Evolutionary conservation across 2,113 vertebrate genomes (phyloP), one percentile per base, ranked within the genome.

Genomic region (Engystomops pustulosus): DNA sequence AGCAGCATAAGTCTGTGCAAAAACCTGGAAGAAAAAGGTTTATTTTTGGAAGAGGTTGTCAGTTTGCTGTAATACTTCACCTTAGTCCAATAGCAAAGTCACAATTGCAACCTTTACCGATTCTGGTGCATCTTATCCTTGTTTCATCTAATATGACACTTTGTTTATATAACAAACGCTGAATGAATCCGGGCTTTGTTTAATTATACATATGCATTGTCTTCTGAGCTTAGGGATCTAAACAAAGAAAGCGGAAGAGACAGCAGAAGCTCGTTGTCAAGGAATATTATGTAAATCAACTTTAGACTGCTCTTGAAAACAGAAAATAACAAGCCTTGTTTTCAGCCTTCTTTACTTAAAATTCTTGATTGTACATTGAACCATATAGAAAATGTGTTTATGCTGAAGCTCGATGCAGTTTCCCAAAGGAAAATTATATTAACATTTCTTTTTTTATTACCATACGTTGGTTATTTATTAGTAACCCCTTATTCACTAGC

Each of bases 31-130:
- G 32, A 14, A n/a, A 38, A 36, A 10, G 20, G 20, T 77, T 55
- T 20, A 36, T 76, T 65, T 79, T 65, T 79, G 23, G 45, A 27
- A 79, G n/a, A 27, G 55, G 55, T 27, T 17, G 49, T 89, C 58
- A 75, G 85, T 58, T 80, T 38, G 70, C 23, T 76, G 84, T 83
- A 89, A 88, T 91, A 91, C 86, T 83, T 80, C 23, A 27, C 38
- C 20, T 62, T 58, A 77, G 14, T 7, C 15, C 60, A 15, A 60
- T 79, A 12, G 45, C 36, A 20, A 34, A 76, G 27, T 76, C 11
- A 44, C 32, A 20, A 45, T 20, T 23, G 30, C 32, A 58, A 60
- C 76, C 18, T 60, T 41, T 60, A 11, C 11, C 38, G 11, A 41
- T 62, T 25, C 60, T 62, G n/a, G 7, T 45, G 23, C 10, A 27